Conservation (phyloP, 2,888 invertebrate species). For the Clunio marinus region DNA sequence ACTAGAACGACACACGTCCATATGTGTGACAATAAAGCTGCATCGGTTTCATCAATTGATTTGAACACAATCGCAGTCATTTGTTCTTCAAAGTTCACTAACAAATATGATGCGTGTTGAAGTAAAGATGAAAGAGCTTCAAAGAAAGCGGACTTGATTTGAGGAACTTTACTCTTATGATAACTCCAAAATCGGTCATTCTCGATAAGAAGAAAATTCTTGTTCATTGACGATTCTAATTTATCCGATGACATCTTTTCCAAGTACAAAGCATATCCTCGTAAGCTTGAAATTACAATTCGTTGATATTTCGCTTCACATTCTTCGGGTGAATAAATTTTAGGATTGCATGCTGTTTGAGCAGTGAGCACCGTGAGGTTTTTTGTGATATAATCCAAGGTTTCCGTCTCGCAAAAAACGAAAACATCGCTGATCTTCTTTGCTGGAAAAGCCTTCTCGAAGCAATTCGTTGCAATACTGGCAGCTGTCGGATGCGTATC, state of each 20-base stretch:
- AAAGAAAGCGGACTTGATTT: slow-evolving; percentile 64
- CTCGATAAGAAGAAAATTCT: slow-evolving; percentile 56
- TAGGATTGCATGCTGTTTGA: slow-evolving; percentile 55
- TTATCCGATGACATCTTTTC: slow-evolving; percentile 55
- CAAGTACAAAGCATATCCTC: slow-evolving; percentile 61
- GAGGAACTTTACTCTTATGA: slow-evolving; percentile 55
- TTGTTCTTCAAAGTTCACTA: slow-evolving; percentile 56
- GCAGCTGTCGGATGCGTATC: slow-evolving; percentile 84
- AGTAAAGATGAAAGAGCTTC: slow-evolving; percentile 59
- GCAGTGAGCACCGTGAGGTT: slow-evolving; percentile 62
- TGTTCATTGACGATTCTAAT: slow-evolving; percentile 54
- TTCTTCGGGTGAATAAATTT: slow-evolving; percentile 59
- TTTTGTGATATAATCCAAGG: slow-evolving; percentile 67
- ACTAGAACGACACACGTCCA: slow-evolving; percentile 71
- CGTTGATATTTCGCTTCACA: slow-evolving; percentile 66
- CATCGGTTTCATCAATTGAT: slow-evolving; percentile 66
- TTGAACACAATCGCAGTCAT: slow-evolving; percentile 58
- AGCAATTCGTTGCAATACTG: slow-evolving; percentile 63
- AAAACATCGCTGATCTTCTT: slow-evolving; percentile 75
- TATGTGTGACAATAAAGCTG: slow-evolving; percentile 60
- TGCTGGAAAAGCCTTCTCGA: slow-evolving; percentile 71
- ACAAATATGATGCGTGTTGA: slow-evolving; percentile 56
- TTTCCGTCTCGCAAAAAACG: slow-evolving; percentile 76
- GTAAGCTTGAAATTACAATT: slow-evolving; percentile 61
- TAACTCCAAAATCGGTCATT: slow-evolving; percentile 70